Base-by-base conservation (phyloP, 2,797 vertebrate genomes). In the Phoxinus dragarum region DNA sequence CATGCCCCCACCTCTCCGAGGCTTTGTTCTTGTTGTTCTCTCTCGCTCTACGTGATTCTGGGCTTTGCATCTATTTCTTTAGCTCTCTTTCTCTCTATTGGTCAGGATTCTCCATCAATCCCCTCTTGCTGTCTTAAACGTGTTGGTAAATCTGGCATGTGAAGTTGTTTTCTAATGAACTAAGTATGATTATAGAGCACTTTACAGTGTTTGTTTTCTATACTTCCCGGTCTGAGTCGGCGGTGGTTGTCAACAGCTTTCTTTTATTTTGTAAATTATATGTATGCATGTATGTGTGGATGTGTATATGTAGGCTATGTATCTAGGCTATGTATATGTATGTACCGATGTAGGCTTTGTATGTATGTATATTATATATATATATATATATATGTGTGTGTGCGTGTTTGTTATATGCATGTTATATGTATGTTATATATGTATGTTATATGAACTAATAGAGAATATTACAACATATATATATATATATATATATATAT, bases 1-100 rank as follows among this genome's bases (percentile, higher is more conserved):
- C 72, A 86, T 74, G 84, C 84, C 49, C 64, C 74, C 81, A 84
- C 72, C 34, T 83, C 64, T 84, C 74, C 38, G 27, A 84, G 27
- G 75, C 61, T 85, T 73, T 67, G 42, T 74, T 17, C 11, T 27
- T 61, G 80, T 80, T 84, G 31, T 85, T 77, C 47, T 42, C 21
- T 56, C 66, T 67, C 54, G 3, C 34, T 23, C n/a, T 49, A 10
- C 72, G 52, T 11, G 36, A 69, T 11, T 77, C 66, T 11, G 36
- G 67, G 76, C 82, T 82, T 77, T 61, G 75, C 23, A 21, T 47
- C n/a, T 61, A 21, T 82, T 10, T 61, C 23, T 68, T 56, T 68
- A 27, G 14, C 27, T 67, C 34, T 40, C 11, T 77, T n/a, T 84
- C 31, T 44, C 11, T n/a, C 21, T 67, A 12, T 68, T 23, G 17